Percentiles rank a stretch among this genome's conserved stretches.
Conservation (phyloP, 2,888 invertebrate genomes). For the Eristalinus aeneus region DNA sequence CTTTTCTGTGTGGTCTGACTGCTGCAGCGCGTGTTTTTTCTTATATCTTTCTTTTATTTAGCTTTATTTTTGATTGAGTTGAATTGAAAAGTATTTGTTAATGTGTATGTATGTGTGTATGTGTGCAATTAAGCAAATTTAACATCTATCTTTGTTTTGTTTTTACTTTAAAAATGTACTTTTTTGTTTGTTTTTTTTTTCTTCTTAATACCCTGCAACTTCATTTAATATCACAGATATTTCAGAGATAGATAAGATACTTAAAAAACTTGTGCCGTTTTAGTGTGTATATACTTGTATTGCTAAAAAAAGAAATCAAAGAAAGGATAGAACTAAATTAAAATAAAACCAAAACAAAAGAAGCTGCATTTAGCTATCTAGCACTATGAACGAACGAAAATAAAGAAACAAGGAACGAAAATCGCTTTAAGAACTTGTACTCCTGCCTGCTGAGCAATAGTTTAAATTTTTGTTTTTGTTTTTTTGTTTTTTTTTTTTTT, state of each 20-base stretch:
- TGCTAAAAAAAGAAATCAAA: conserved; percentile 60
- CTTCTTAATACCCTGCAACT: conserved; percentile 79
- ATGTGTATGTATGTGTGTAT: conserved; percentile 29
- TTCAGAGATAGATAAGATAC: conserved; percentile 78
- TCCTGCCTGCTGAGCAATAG: conserved; percentile 64
- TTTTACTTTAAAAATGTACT: conserved; percentile 59
- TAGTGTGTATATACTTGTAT: conserved; percentile 69
- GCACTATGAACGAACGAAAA: conserved; percentile 37
- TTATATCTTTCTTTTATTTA: conserved; percentile 10
- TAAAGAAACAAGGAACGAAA: conserved; percentile 3
- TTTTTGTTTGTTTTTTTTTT: conserved; percentile 50
- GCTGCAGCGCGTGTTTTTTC: conserved; percentile 51
- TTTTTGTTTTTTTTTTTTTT: conserved; percentile 30
- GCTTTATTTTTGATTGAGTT: conserved; percentile 21
- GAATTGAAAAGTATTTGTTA: conserved; percentile 41
- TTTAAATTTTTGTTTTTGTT: conserved; percentile 30
- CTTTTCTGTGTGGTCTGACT: conserved; percentile 61
- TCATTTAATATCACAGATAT: conserved; percentile 79
- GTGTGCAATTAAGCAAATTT: conserved; percentile 70
- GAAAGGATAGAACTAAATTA: conserved; percentile 25
- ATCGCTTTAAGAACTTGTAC: conserved; percentile 48
- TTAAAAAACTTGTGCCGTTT: conserved; percentile 76
- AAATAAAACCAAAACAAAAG: conserved; percentile 33
- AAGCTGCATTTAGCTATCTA: conserved; percentile 65
- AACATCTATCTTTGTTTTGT: conserved; percentile 64